A percentile compares a stretch with the other conserved stretches of the same genome.
These are phyloP conservation scores for Chaetodon auriga DNA, from an alignment of 2,113 vertebrate genomes.

Conservation along the genomic window DNA sequence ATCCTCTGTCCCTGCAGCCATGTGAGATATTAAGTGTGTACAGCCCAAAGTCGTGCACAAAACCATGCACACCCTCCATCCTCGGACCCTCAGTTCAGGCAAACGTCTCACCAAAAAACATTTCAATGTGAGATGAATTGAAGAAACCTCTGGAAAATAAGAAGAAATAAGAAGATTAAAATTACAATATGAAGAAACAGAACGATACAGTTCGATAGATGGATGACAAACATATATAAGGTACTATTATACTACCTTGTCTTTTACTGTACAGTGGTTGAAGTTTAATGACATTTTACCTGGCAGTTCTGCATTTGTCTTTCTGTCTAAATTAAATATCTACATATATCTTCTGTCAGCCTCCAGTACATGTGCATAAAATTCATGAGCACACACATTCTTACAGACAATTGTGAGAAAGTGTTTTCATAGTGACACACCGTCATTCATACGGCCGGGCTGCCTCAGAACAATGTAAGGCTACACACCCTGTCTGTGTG, in stretches of 20 bases:
- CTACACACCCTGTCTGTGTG: conserved; percentile 81
- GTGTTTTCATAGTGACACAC: conserved; percentile 57
- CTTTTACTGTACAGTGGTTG: not conserved
- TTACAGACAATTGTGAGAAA: conserved; percentile 82
- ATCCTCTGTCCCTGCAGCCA: not conserved
- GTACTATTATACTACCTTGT: not conserved
- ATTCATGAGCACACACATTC: conserved; percentile 61
- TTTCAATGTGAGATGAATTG: not conserved
- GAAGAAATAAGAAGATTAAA: not conserved
- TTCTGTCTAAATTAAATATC: not conserved
- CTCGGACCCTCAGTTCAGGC: not conserved
- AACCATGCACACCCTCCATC: not conserved
- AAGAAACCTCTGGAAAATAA: not conserved
- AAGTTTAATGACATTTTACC: not conserved
- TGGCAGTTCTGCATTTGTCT: not conserved
- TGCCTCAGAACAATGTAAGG: conserved; percentile 78
- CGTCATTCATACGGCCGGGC: conserved; percentile 47
- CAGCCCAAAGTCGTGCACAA: not conserved
- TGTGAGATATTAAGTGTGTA: not conserved
- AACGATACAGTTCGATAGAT: not conserved
- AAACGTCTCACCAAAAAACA: not conserved
- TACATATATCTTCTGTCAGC: not conserved
- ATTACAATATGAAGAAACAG: not conserved
- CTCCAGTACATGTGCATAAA: conserved; percentile 18
- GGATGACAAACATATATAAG: not conserved